A percentile compares a stretch with the other conserved stretches of the same genome.
phyloP scores from a whole-genome alignment of 2,113 vertebrate genomes.

The Xerus inauris region DNA sequence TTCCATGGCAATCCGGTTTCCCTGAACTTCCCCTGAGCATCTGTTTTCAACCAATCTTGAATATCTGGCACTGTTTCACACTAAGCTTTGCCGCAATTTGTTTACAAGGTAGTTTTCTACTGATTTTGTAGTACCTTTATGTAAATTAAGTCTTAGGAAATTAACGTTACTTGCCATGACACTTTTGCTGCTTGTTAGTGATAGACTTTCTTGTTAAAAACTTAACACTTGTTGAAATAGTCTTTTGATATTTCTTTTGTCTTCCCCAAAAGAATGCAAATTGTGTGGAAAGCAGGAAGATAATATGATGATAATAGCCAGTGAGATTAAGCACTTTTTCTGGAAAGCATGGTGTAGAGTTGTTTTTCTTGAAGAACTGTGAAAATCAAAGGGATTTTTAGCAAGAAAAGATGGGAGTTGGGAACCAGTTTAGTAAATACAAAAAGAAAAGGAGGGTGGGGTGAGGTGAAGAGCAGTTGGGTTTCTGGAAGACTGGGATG shows the following conservation, averaged over 20 bases:
- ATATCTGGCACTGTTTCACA: neutral
- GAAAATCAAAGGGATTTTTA: neutral
- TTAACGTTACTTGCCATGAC: neutral
- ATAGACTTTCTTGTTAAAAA: neutral
- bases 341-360: neutral
- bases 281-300: neutral
- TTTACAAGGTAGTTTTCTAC: neutral
- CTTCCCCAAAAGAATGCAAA: neutral
- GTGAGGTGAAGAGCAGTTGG: neutral
- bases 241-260: neutral
- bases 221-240: neutral
- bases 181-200: neutral
- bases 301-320: neutral
- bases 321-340: neutral
- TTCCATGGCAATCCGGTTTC: neutral
- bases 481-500: neutral
- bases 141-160: neutral
- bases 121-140: neutral
- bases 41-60: neutral
- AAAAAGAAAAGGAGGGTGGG: neutral
- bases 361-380: neutral
- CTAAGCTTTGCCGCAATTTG: neutral
- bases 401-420: neutral
- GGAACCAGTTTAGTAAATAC: neutral
- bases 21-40: neutral